A percentile compares a stretch with the other conserved stretches of the same genome.
phyloP scores from a whole-genome alignment of 92 coral and sea anemone genomes.

The Phenganax marumi region DNA sequence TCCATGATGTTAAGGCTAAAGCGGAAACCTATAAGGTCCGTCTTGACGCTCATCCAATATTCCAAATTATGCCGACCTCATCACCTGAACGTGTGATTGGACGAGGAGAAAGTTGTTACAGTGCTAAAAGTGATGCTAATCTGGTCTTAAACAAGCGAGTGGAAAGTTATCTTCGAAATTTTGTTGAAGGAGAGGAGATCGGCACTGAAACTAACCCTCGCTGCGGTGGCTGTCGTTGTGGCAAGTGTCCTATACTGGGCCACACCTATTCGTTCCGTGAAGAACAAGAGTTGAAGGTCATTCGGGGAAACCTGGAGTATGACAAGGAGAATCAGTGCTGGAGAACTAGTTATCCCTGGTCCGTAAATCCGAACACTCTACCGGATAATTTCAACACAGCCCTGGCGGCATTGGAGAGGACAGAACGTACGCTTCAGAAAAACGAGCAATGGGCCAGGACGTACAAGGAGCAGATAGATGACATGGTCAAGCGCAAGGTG shows the following conservation, averaged over 20 bases:
- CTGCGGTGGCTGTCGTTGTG: conserved; percentile 20
- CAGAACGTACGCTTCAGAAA: conserved; percentile 56
- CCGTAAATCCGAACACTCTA: conserved; percentile 46
- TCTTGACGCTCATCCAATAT: neutral
- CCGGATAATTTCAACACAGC: conserved; percentile 61
- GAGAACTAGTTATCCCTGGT: conserved; percentile 68
- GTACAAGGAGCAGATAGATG: conserved; percentile 19
- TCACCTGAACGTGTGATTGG: neutral
- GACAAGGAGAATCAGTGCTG: conserved; percentile 59
- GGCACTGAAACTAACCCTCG: conserved; percentile 54
- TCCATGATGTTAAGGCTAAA: conserved; percentile 41
- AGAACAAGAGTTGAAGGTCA: conserved; percentile 11
- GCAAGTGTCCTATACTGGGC: conserved; percentile 60
- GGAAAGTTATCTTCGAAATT: conserved; percentile 1
- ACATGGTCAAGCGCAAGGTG: conserved; percentile 37
- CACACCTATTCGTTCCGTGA: conserved; percentile 62
- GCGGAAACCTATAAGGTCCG: neutral
- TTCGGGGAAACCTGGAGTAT: conserved; percentile 55
- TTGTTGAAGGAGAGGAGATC: conserved; percentile 57
- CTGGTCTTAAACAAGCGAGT: neutral
- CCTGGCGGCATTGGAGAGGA: conserved; percentile 49
- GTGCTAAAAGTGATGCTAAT: neutral
- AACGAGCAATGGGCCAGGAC: conserved; percentile 61
- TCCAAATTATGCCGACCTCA: neutral
- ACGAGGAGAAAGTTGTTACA: neutral